Conservation (phyloP, 1,140 invertebrate genomes). For the Belonocnema kinseyi region DNA sequence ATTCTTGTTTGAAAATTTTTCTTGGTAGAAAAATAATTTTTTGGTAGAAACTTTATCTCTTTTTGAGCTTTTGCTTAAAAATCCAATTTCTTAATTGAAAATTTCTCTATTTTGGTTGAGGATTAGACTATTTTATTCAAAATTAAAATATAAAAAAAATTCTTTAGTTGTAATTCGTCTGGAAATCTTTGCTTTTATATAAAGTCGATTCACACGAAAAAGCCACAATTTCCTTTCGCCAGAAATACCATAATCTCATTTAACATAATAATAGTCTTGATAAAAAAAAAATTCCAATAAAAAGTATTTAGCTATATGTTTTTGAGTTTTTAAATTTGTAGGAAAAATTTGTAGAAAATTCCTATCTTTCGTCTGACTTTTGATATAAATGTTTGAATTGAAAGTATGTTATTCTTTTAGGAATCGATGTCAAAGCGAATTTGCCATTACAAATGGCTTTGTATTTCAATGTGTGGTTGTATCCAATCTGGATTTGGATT, state of each 20-base stretch:
- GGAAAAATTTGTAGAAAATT: background rate
- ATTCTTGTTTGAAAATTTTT: too few species aligned
- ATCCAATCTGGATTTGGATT: conserved; percentile 83
- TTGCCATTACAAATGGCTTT: conserved; percentile 88
- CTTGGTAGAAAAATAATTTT: too few species aligned
- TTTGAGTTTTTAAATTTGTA: background rate
- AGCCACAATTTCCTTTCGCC: too few species aligned
- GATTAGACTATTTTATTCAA: too few species aligned
- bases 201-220: too few species aligned
- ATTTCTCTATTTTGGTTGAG: too few species aligned
- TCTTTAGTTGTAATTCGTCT: too few species aligned
- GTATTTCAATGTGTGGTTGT: conserved; percentile 86
- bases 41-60: too few species aligned
- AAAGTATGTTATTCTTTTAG: conserved; percentile 57
- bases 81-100: too few species aligned
- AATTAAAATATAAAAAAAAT: too few species aligned
- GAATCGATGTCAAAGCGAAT: conserved; percentile 78
- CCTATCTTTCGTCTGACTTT: conserved; percentile 21
- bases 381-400: background rate
- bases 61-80: too few species aligned
- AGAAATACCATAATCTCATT: background rate
- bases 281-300: conserved; percentile 18
- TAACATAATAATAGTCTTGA: conserved; percentile 19
- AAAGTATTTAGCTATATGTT: conserved; percentile 12
- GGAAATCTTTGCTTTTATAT: too few species aligned